phyloP scores from a whole-genome alignment of 2,888 invertebrate genomes.

The Isoperla grammatica region DNA sequence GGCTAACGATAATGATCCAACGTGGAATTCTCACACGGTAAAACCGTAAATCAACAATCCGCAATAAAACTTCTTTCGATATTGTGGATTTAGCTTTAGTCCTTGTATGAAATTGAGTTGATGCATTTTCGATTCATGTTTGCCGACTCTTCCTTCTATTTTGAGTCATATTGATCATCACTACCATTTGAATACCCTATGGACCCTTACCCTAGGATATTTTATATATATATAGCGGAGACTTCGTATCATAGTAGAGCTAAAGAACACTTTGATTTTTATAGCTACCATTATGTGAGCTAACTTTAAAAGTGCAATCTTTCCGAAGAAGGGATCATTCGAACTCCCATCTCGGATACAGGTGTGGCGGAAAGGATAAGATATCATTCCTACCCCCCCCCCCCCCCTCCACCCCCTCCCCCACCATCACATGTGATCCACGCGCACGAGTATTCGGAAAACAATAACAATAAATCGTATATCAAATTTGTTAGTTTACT shows the following conservation, averaged over 20 bases:
- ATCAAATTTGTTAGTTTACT: not conserved
- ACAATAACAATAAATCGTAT: conserved; percentile 15
- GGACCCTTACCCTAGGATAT: not conserved
- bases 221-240: conserved; percentile 9
- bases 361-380: conserved; percentile 5
- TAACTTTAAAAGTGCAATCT: conserved; percentile 15
- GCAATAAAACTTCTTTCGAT: no score
- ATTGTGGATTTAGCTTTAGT: no score
- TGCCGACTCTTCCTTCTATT: not conserved
- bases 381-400: not conserved
- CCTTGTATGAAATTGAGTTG: no score
- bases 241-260: not conserved
- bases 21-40: no score
- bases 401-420: not conserved
- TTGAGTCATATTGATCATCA: conserved; percentile 11
- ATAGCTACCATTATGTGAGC: conserved; percentile 26
- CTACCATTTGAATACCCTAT: conserved; percentile 10
- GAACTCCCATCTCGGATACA: not conserved
- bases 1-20: no score
- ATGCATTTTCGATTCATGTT: no score
- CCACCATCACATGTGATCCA: not conserved
- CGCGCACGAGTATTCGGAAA: not conserved
- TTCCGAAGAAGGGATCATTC: conserved; percentile 15
- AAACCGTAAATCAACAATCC: no score
- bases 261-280: conserved; percentile 22